These are phyloP conservation scores for Sinelater perroti DNA, from an alignment of 2,888 invertebrate genomes.

Conservation along the genomic window DNA sequence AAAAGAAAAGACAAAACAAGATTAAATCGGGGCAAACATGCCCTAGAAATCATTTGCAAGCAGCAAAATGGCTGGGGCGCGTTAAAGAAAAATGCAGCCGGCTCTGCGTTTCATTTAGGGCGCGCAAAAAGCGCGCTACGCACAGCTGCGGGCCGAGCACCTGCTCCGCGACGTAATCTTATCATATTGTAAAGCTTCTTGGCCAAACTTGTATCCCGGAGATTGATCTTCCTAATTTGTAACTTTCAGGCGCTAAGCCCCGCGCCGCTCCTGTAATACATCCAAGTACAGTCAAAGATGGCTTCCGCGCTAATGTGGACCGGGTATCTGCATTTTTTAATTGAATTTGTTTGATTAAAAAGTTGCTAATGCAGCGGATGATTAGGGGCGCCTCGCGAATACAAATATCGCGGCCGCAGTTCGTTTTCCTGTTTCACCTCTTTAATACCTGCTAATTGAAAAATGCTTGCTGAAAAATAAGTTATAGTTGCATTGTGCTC, in stretches of 20 bases:
- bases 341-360: too few species aligned
- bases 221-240: slow-evolving; percentile 49
- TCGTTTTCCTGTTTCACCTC: too few species aligned
- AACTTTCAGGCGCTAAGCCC: slow-evolving; percentile 34
- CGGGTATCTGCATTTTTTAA: too few species aligned
- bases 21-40: too few species aligned
- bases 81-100: slow-evolving; percentile 26
- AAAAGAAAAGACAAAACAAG: too few species aligned
- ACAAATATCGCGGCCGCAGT: too few species aligned
- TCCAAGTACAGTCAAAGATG: slow-evolving; percentile 18
- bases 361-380: too few species aligned
- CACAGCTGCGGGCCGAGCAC: slow-evolving; percentile 35
- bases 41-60: too few species aligned
- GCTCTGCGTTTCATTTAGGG: slow-evolving; percentile 27
- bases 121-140: slow-evolving; percentile 29
- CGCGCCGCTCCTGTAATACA: slow-evolving; percentile 23
- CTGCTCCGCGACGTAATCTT: slow-evolving; percentile 44
- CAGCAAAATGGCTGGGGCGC: background rate
- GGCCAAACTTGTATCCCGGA: slow-evolving; percentile 37
- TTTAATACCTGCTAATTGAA: too few species aligned
- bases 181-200: slow-evolving; percentile 44
- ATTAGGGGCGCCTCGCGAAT: too few species aligned
- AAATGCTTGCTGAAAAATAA: too few species aligned
- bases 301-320: slow-evolving; percentile 1
- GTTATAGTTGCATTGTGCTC: too few species aligned